Evolutionary conservation across 2,888 invertebrate species (phyloP), one percentile per base, ranked within the genome.

Genomic region (Eupithecia pulchellata): DNA sequence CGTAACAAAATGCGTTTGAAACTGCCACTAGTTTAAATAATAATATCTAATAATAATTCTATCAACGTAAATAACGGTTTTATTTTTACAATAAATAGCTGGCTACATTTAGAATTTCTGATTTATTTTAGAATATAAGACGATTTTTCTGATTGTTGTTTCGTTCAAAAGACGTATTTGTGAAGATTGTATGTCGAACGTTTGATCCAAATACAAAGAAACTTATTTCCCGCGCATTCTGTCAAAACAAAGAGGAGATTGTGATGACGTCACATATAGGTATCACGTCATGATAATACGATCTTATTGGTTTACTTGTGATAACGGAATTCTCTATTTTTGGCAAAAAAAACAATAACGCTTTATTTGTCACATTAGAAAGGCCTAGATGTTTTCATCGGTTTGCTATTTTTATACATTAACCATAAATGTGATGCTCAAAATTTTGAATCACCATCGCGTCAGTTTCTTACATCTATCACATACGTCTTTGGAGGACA

Each of bases 21-120:
- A 94, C 93, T 94, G 93, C 93, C 93, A 94, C 89, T 94, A 94
- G 92, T 84, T 84, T 88, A 89, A 75, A 85, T 86, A 85, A 90
- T 90, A 89, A 90, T 89, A 89, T 87, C 87, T 84, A 88, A 86
- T 85, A 84, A 84, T 88, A 85, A 86, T 86, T 87, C 80, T 83
- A 84, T 86, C 86, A 87, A 84, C 75, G 71, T 89, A 87, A 88
- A 85, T 85, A 84, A 86, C 87, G 86, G 86, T 86, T 82, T 87
- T 88, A 86, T 89, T 90, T 89, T 87, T 88, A 88, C 87, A 86
- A 84, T 80, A 78, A 79, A 84, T 83, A 83, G 82, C 84, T 81
- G 81, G 85, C 87, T 87, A 82, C 71, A 81, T 80, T 81, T 87
- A 85, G 82, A 80, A 74, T 82, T 81, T 86, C 80, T 79, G 79